phyloP scores from a whole-genome alignment of 2,113 vertebrate species.

The Corvus moneduloides region DNA sequence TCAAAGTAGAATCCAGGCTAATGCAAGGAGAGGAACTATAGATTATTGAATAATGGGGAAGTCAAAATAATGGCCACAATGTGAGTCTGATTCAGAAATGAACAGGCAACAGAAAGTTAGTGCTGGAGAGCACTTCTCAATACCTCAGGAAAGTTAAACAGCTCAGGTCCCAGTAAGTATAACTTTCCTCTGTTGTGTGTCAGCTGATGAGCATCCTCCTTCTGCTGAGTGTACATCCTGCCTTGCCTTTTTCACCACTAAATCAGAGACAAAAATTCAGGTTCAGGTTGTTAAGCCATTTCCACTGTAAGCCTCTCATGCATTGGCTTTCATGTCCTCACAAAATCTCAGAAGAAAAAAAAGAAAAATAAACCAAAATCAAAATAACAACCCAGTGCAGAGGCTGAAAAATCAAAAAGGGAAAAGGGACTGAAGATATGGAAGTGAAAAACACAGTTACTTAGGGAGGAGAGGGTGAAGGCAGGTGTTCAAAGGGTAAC shows the following conservation, averaged over 20 bases:
- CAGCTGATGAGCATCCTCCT: background rate
- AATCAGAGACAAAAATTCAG: background rate
- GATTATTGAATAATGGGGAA: background rate
- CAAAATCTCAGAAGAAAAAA: background rate
- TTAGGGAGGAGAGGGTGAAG: background rate
- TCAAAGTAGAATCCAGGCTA: background rate
- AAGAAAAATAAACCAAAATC: background rate
- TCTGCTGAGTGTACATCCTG: background rate
- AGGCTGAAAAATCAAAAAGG: background rate
- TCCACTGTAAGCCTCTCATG: background rate
- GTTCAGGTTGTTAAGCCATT: background rate
- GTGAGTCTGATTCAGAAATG: background rate
- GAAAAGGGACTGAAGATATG: background rate
- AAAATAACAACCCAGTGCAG: background rate
- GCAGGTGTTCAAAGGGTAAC: background rate
- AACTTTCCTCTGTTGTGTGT: background rate
- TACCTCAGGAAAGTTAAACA: background rate
- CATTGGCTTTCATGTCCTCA: background rate
- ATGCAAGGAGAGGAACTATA: background rate
- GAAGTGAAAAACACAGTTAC: background rate
- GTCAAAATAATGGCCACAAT: background rate
- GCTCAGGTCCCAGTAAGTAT: background rate
- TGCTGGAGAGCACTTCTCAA: background rate
- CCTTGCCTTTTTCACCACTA: background rate
- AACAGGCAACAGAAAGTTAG: background rate